Percentiles rank a stretch among this genome's conserved stretches.
These are phyloP conservation scores for Lamellibrachia satsuma DNA, from an alignment of 2,888 invertebrate species.

Conservation along the genomic window DNA sequence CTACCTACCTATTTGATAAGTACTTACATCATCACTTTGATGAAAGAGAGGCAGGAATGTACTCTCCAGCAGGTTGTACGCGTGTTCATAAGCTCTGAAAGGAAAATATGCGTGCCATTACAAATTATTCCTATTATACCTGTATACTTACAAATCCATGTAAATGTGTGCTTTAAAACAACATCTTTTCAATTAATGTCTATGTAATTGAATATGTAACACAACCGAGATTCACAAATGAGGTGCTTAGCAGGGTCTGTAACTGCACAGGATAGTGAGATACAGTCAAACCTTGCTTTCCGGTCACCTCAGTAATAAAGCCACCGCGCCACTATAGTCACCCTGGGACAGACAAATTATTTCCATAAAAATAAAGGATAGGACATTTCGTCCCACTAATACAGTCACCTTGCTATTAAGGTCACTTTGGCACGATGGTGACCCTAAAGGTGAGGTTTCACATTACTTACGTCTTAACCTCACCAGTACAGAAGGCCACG, in stretches of 20 bases:
- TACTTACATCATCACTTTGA: constrained; percentile 80
- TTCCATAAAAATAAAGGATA: no score
- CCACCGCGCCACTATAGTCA: no score
- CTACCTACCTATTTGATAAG: constrained; percentile 14
- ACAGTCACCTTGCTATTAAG: no score
- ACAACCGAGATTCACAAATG: not conserved
- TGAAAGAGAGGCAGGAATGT: constrained; percentile 81
- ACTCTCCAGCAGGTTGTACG: constrained; percentile 78
- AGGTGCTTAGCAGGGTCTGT: not conserved
- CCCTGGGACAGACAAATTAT: no score
- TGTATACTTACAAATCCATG: no score
- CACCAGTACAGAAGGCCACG: not conserved
- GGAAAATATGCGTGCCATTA: constrained; percentile 17
- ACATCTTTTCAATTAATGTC: not conserved
- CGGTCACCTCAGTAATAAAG: no score
- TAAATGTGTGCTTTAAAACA: no score
- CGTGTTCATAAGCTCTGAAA: constrained; percentile 79
- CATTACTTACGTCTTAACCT: not conserved
- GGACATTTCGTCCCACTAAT: no score
- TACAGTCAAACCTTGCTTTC: no score
- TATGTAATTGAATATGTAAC: not conserved
- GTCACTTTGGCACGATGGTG: no score
- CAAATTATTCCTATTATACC: not conserved
- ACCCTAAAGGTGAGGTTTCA: no score
- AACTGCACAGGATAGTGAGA: not conserved